These are phyloP conservation scores for Macrosoma leucophasiata DNA, from an alignment of 2,888 invertebrate species.

Conservation along the genomic window DNA sequence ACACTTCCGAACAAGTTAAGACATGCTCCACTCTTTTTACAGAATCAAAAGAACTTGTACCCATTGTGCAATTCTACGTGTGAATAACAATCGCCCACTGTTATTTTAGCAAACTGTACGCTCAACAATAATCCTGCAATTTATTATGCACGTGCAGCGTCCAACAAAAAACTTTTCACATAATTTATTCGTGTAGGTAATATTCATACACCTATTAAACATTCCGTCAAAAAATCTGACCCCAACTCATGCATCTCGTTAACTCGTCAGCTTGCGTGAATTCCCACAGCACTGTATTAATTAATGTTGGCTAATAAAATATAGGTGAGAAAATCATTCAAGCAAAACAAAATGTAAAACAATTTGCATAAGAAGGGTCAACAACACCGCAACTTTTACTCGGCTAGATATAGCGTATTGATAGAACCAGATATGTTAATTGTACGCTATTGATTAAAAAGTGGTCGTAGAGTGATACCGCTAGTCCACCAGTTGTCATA, in stretches of 20 bases:
- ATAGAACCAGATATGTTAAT: constrained; percentile 62
- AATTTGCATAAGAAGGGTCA: no score
- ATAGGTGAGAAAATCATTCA: no score
- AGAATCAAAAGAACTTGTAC: constrained; percentile 28
- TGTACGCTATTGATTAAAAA: constrained; percentile 56
- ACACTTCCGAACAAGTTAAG: constrained; percentile 37
- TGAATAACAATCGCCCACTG: constrained; percentile 19
- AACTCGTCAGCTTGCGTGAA: no score
- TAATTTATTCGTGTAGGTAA: no score
- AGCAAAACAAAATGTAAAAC: no score
- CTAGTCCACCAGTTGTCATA: constrained; percentile 62
- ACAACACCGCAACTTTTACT: constrained; percentile 26
- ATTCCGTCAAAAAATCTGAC: no score
- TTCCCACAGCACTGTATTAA: no score
- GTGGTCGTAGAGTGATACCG: constrained; percentile 51
- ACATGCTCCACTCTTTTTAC: constrained; percentile 32
- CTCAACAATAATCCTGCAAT: constrained; percentile 7
- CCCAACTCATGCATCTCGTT: no score
- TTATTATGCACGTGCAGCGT: constrained; percentile 27
- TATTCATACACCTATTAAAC: no score
- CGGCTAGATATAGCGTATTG: constrained; percentile 20
- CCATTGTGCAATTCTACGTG: constrained; percentile 18
- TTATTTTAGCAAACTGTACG: constrained; percentile 18
- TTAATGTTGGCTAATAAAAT: no score
- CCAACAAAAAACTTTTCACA: constrained; percentile 12